Conservation (phyloP, 2,797 vertebrate species). For the Psittacula echo region DNA sequence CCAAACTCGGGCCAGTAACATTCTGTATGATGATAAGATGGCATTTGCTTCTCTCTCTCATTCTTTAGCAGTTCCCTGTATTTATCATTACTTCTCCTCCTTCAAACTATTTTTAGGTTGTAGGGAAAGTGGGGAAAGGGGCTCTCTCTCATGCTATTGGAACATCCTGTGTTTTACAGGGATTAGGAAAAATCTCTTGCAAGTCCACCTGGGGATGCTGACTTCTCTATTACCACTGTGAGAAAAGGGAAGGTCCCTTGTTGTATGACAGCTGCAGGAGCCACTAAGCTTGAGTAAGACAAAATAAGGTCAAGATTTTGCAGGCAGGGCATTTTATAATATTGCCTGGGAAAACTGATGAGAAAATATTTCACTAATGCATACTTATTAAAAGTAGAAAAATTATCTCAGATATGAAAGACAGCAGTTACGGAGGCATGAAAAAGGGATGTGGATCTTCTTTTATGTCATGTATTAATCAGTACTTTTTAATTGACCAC, state of each 20-base stretch:
- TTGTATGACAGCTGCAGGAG: background rate
- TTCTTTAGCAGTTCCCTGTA: background rate
- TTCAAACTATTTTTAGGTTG: background rate
- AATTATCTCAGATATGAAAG: background rate
- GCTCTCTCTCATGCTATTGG: background rate
- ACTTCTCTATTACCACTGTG: background rate
- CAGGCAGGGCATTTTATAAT: background rate
- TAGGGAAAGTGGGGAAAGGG: background rate
- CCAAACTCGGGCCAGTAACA: background rate
- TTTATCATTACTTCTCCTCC: background rate
- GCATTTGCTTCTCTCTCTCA: background rate
- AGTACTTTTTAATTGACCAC: background rate
- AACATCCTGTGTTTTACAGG: background rate
- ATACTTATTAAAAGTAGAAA: background rate
- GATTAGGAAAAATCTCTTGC: background rate
- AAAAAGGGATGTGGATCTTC: background rate
- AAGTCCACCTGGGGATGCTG: background rate
- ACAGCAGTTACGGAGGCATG: background rate
- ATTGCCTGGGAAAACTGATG: background rate
- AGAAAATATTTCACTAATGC: background rate
- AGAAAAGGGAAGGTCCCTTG: background rate
- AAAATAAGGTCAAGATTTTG: background rate
- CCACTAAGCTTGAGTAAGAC: background rate
- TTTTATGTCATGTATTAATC: background rate
- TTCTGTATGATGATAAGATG: background rate